phyloP scores from a whole-genome alignment of 2,113 vertebrate species.

The Elachura formosa region DNA sequence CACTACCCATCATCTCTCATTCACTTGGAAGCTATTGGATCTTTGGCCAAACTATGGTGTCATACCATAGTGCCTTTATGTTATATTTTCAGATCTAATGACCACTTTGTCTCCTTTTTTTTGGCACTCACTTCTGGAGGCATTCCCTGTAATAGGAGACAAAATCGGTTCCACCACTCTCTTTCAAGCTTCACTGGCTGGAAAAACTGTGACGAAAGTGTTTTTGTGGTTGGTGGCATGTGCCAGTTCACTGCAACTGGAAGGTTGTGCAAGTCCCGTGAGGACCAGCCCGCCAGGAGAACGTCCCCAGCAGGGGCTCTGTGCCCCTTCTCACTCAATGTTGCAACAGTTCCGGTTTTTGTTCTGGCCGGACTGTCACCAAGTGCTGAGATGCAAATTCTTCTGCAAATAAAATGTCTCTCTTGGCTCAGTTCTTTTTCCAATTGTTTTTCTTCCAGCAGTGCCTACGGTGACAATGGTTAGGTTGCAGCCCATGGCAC shows the following conservation, averaged over 20 bases:
- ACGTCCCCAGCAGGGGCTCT: fast-evolving
- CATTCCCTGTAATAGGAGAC: not conserved
- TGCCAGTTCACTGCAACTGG: not conserved
- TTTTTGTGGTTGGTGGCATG: conserved; percentile 17
- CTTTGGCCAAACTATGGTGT: not conserved
- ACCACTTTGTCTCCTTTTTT: not conserved
- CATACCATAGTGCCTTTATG: not conserved
- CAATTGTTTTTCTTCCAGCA: not conserved
- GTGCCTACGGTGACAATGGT: not conserved
- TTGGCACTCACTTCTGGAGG: not conserved
- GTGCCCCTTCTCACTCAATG: not conserved
- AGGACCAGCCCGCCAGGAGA: not conserved
- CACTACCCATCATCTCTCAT: not conserved
- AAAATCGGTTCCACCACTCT: not conserved
- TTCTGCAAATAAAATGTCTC: not conserved
- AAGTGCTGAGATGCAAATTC: conserved; percentile 28
- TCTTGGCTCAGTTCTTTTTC: not conserved
- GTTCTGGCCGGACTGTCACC: not conserved
- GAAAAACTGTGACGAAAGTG: not conserved
- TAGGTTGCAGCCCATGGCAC: not conserved
- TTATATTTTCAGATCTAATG: not conserved
- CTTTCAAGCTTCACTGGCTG: not conserved
- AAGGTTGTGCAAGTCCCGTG: not conserved
- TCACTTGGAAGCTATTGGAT: not conserved
- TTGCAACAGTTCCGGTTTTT: conserved; percentile 6